Conservation (phyloP, 2,113 vertebrate genomes). For the Cnemophilus loriae region DNA sequence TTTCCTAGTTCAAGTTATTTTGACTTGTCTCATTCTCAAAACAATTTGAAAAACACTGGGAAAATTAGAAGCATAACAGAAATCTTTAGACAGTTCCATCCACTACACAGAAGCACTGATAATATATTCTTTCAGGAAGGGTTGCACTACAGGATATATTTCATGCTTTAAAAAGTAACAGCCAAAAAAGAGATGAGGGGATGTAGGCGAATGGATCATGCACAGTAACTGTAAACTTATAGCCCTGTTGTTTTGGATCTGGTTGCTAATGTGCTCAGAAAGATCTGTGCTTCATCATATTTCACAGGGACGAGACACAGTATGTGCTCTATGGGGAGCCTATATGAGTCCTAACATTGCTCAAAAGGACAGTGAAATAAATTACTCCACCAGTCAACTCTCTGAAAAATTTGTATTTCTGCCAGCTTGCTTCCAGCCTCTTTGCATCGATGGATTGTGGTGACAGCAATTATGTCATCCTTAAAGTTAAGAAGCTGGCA, state of each 20-base stretch:
- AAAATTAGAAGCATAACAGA: background rate
- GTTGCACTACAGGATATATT: conserved; percentile 6
- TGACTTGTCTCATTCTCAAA: background rate
- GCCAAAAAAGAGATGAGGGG: background rate
- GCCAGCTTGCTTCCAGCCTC: conserved; percentile 42
- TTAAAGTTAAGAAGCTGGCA: conserved; percentile 36
- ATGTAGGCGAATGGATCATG: background rate
- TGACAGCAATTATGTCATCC: conserved; percentile 62
- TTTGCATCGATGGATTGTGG: conserved; percentile 11
- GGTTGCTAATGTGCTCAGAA: conserved; percentile 52
- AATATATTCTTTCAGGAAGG: conserved; percentile 34
- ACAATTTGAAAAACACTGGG: background rate
- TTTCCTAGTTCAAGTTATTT: background rate
- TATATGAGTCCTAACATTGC: conserved; percentile 23
- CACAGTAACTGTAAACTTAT: conserved; percentile 50
- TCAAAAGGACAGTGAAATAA: conserved; percentile 55
- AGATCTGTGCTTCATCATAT: conserved; percentile 47
- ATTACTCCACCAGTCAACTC: conserved; percentile 50
- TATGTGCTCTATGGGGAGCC: conserved; percentile 18
- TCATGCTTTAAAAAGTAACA: conserved; percentile 31
- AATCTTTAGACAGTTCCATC: background rate
- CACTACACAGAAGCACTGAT: background rate
- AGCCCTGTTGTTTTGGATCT: conserved; percentile 51
- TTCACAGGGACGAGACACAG: conserved; percentile 40
- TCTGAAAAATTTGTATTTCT: conserved; percentile 40